These are phyloP conservation scores for Aptenodytes patagonicus DNA, from an alignment of 2,113 vertebrate species.

Conservation along the genomic window DNA sequence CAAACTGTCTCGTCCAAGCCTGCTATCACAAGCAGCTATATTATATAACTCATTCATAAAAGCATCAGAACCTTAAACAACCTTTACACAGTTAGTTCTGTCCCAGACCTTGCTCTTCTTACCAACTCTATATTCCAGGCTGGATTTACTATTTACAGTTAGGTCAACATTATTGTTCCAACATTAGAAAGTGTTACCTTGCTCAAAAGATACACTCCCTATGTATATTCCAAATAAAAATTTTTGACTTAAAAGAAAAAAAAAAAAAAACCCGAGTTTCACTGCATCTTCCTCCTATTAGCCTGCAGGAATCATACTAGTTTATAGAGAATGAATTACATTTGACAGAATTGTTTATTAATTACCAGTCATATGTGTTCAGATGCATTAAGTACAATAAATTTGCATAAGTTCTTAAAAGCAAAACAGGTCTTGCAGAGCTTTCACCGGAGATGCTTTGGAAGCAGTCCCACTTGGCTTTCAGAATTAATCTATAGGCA, in stretches of 20 bases:
- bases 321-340: background rate
- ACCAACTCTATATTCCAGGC: background rate
- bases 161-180: background rate
- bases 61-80: background rate
- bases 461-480: background rate
- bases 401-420: background rate
- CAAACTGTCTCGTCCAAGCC: background rate
- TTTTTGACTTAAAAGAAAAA: background rate
- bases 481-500: background rate
- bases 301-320: background rate
- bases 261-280: background rate
- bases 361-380: background rate
- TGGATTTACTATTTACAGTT: background rate
- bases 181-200: background rate
- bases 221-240: background rate
- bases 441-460: background rate
- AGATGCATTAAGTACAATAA: background rate
- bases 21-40: background rate
- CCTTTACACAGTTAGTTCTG: background rate
- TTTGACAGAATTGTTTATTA: background rate
- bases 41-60: background rate
- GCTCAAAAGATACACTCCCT: background rate
- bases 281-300: background rate
- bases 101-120: background rate
- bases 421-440: background rate